phyloP scores from a whole-genome alignment of 2,797 vertebrate genomes.

The Cetoscarus ocellatus region DNA sequence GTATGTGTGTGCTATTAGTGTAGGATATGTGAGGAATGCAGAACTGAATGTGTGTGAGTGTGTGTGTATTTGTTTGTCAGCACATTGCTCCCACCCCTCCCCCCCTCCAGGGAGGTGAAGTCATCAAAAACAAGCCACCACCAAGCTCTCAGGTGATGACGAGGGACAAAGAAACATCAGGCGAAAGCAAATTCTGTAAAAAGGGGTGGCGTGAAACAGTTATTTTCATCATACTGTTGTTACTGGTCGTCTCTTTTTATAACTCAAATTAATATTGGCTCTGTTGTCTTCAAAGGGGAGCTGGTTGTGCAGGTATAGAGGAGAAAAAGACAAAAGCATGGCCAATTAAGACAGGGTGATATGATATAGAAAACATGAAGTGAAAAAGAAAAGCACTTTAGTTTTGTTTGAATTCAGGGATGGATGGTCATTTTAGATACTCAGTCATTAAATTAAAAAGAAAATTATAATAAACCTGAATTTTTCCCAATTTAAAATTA shows the following conservation, averaged over 20 bases:
- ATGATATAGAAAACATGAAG: too few species aligned
- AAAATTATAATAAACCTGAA: too few species aligned
- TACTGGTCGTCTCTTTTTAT: not conserved
- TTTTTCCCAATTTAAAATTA: too few species aligned
- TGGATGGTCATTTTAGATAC: too few species aligned
- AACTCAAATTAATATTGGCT: not conserved
- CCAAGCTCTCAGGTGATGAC: slow-evolving; percentile 57
- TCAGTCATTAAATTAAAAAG: too few species aligned
- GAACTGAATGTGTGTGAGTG: slow-evolving; percentile 21
- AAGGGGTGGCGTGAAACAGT: not conserved
- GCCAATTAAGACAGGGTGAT: not conserved
- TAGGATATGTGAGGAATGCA: slow-evolving; percentile 72
- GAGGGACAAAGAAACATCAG: slow-evolving; percentile 49
- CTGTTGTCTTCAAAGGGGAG: not conserved
- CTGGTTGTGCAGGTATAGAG: not conserved
- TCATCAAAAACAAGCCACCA: slow-evolving; percentile 61
- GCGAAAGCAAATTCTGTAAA: slow-evolving; percentile 47
- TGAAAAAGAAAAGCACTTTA: too few species aligned
- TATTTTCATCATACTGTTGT: not conserved
- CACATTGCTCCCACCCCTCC: slow-evolving; percentile 55
- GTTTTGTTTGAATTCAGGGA: too few species aligned
- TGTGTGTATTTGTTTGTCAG: slow-evolving; percentile 61
- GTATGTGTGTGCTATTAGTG: slow-evolving; percentile 52
- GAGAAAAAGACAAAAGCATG: not conserved
- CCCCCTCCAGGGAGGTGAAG: slow-evolving; percentile 48